phyloP scores from a whole-genome alignment of 1,140 invertebrate genomes.

The Arion vulgaris region DNA sequence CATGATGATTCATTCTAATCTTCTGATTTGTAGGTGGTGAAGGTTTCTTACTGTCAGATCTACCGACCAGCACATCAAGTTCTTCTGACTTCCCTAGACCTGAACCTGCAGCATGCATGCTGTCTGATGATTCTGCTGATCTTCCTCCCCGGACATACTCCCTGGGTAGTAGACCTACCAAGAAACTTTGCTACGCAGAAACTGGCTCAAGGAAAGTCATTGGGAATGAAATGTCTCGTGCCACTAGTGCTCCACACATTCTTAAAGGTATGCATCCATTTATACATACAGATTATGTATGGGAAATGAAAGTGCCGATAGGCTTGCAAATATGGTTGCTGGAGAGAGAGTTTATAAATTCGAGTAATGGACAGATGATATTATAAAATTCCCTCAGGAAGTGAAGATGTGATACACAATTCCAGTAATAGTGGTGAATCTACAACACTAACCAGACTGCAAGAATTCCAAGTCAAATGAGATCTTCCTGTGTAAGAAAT shows the following conservation, averaged over 20 bases:
- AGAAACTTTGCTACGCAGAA: slow-evolving; percentile 6
- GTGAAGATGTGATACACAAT: no score
- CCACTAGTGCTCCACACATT: slow-evolving; percentile 33
- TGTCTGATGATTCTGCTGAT: slow-evolving; percentile 61
- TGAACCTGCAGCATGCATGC: slow-evolving; percentile 62
- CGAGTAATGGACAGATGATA: no score
- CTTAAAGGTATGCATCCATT: slow-evolving; percentile 9
- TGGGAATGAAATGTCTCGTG: slow-evolving; percentile 23
- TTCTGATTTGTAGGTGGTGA: slow-evolving; percentile 51
- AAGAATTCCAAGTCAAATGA: no score
- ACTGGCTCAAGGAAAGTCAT: slow-evolving; percentile 28
- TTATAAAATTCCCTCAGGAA: no score
- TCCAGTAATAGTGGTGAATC: no score
- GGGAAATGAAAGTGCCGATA: no score
- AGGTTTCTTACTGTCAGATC: slow-evolving; percentile 58
- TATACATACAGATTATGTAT: no score
- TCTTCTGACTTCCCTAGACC: slow-evolving; percentile 52
- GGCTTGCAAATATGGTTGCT: no score
- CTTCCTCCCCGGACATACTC: slow-evolving; percentile 82
- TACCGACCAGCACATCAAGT: slow-evolving; percentile 43
- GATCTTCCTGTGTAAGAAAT: no score
- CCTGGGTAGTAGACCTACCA: slow-evolving; percentile 83
- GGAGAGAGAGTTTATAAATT: no score
- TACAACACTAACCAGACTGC: no score
- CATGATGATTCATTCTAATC: no score